phyloP scores from a whole-genome alignment of 2,797 vertebrate genomes.

The Vespertilio murinus region DNA sequence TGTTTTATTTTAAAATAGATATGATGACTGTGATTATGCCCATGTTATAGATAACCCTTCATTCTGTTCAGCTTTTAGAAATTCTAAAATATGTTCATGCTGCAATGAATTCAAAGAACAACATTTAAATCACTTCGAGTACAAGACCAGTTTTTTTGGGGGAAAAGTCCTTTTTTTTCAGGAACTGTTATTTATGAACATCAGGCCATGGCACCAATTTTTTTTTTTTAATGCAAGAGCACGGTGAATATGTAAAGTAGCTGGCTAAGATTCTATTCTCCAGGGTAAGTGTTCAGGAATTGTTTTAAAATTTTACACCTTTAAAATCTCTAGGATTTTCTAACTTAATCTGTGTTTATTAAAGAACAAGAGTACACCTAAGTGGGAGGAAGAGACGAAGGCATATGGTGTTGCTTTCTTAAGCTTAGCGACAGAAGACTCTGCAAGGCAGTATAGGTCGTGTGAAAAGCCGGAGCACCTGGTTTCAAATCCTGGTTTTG shows the following conservation, averaged over 20 bases:
- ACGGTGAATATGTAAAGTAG: slow-evolving; percentile 46
- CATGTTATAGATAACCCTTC: slow-evolving; percentile 60
- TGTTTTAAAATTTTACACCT: slow-evolving; percentile 61
- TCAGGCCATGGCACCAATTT: not conserved
- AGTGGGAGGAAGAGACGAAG: slow-evolving; percentile 22
- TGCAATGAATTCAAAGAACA: slow-evolving; percentile 58
- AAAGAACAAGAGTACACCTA: slow-evolving; percentile 58
- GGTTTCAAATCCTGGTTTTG: slow-evolving; percentile 40
- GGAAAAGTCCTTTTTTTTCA: not conserved
- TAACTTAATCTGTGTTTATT: slow-evolving; percentile 60
- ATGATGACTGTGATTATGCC: slow-evolving; percentile 55
- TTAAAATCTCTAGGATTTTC: slow-evolving; percentile 70
- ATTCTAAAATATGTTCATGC: slow-evolving; percentile 64
- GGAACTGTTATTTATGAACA: slow-evolving; percentile 65
- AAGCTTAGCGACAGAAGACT: slow-evolving; percentile 42
- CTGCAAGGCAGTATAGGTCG: slow-evolving; percentile 32
- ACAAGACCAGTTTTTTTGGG: slow-evolving; percentile 55
- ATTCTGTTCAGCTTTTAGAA: slow-evolving; percentile 59
- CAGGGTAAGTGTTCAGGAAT: slow-evolving; percentile 46
- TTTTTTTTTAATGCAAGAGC: not conserved
- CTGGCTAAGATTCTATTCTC: not conserved
- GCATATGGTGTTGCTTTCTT: slow-evolving; percentile 72
- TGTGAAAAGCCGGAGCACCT: slow-evolving; percentile 61
- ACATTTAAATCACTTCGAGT: slow-evolving; percentile 56
- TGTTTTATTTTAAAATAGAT: slow-evolving; percentile 68